Conservation (phyloP, 2,888 invertebrate species). For the Tinea trinotella region DNA sequence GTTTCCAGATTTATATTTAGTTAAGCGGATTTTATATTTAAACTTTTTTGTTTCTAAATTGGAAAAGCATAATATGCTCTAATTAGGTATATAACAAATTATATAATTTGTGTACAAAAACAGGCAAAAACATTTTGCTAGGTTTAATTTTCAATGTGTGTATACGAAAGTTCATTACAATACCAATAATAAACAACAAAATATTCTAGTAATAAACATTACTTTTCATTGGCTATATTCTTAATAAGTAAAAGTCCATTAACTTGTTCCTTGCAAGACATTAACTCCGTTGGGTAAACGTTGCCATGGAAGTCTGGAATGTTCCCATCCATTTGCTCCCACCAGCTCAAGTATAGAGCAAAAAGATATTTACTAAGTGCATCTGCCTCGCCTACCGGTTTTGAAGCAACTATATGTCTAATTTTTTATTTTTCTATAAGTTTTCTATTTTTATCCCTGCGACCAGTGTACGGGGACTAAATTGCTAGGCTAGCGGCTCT, state of each 20-base stretch:
- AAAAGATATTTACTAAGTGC: slow-evolving; percentile 37
- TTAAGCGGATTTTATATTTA: too few species aligned
- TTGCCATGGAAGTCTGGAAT: slow-evolving; percentile 32
- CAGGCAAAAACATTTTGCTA: too few species aligned
- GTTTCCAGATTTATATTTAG: too few species aligned
- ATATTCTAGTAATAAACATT: neutral
- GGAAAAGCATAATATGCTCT: too few species aligned
- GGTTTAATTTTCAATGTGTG: too few species aligned
- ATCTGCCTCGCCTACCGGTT: slow-evolving; percentile 60
- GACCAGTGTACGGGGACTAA: slow-evolving; percentile 25
- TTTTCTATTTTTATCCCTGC: slow-evolving; percentile 47
- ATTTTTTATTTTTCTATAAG: slow-evolving; percentile 44
- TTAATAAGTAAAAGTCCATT: slow-evolving; percentile 18
- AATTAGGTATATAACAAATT: too few species aligned
- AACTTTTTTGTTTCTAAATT: too few species aligned
- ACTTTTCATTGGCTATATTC: neutral
- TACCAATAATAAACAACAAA: neutral
- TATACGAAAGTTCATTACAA: neutral
- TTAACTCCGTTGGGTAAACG: slow-evolving; percentile 1
- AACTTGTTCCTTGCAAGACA: slow-evolving; percentile 7
- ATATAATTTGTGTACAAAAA: too few species aligned
- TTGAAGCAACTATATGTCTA: slow-evolving; percentile 25
- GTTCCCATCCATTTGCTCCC: slow-evolving; percentile 37
- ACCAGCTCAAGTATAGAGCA: slow-evolving; percentile 31
- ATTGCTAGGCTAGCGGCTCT: slow-evolving; percentile 27